These are phyloP conservation scores for Knipowitschia caucasica DNA, from an alignment of 2,797 vertebrate genomes.

Conservation along the genomic window DNA sequence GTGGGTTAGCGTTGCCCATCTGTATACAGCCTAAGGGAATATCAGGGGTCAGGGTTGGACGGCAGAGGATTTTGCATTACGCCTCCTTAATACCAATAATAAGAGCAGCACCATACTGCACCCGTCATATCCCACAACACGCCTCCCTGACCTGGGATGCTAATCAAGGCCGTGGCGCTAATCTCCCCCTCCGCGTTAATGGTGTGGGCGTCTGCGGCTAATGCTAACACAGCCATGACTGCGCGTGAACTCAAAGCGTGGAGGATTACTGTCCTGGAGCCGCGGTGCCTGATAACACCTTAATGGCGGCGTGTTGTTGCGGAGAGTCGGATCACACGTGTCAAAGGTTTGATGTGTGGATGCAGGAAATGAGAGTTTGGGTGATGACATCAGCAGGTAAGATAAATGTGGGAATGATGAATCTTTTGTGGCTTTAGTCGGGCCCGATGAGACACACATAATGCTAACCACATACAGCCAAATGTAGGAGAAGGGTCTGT, in stretches of 20 bases:
- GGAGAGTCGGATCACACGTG: slow-evolving; percentile 21
- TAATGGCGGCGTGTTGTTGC: slow-evolving; percentile 63
- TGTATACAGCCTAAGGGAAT: no score
- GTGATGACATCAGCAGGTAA: slow-evolving; percentile 29
- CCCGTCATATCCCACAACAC: slow-evolving; percentile 30
- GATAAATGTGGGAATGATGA: no score
- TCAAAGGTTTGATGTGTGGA: slow-evolving; percentile 16
- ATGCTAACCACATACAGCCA: no score
- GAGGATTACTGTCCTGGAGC: slow-evolving; percentile 51
- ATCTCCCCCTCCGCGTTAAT: slow-evolving; percentile 52
- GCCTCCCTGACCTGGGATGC: slow-evolving; percentile 29
- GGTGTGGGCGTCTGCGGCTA: slow-evolving; percentile 47
- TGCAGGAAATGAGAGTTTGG: slow-evolving; percentile 41
- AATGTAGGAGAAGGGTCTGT: no score
- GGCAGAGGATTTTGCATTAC: no score
- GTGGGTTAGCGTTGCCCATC: no score
- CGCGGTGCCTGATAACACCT: slow-evolving; percentile 51
- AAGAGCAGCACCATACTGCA: slow-evolving; percentile 8
- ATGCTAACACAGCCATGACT: slow-evolving; percentile 48
- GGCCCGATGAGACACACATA: no score
- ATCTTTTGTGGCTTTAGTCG: no score
- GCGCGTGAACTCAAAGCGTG: slow-evolving; percentile 45
- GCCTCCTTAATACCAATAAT: not conserved
- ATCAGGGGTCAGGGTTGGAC: no score
- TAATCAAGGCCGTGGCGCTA: slow-evolving; percentile 58